phyloP scores from a whole-genome alignment of 2,797 vertebrate species.

The Emydoidea blandingii region DNA sequence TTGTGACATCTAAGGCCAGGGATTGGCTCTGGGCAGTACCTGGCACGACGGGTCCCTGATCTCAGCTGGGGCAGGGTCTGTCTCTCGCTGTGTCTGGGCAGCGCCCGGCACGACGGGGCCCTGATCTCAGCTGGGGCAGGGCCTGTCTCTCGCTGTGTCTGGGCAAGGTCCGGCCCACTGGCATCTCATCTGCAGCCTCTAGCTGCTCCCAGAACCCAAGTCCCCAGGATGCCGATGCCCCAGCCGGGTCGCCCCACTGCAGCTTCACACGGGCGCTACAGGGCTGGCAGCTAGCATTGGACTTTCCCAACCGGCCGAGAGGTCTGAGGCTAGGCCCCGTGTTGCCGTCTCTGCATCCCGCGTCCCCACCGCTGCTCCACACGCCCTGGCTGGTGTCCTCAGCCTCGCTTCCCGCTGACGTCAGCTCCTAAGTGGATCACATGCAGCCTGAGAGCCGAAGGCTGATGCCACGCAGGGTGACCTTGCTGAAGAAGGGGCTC shows the following conservation, averaged over 20 bases:
- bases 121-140: no score
- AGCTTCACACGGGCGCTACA: background rate
- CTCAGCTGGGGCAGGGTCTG: no score
- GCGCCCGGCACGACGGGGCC: no score
- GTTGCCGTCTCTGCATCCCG: accelerated
- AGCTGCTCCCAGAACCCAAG: background rate
- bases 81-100: no score
- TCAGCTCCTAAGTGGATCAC: background rate
- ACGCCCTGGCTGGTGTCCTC: accelerated
- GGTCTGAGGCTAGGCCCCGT: background rate
- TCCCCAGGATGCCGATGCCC: background rate
- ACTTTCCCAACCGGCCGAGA: background rate
- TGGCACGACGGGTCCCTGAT: no score
- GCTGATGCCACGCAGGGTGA: background rate
- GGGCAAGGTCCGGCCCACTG: accelerated
- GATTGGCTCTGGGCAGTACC: background rate
- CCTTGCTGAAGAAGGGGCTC: background rate
- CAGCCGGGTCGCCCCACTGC: accelerated
- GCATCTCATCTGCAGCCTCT: background rate
- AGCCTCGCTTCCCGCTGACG: background rate
- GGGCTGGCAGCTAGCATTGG: background rate
- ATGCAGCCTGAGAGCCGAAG: background rate
- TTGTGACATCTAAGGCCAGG: background rate
- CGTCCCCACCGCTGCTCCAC: accelerated
- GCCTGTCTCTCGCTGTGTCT: no score